Percentiles rank a stretch among this genome's conserved stretches.
Evolutionary conservation across 1,140 invertebrate genomes (phyloP).

Genomic region (Drosophila bocqueti): DNA sequence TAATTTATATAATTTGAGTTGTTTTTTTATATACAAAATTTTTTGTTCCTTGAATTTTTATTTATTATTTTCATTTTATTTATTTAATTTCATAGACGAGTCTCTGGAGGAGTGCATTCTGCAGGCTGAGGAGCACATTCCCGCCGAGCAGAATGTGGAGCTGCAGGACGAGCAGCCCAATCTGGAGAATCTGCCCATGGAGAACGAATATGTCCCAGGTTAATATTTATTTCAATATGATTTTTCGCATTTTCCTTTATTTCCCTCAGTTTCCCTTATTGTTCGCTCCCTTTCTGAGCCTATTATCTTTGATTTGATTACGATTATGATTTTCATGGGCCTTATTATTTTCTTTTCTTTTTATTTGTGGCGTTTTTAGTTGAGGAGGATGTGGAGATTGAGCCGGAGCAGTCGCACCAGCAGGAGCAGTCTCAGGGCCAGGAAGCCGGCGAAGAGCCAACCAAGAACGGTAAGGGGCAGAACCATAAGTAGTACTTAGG

Average conservation of each 20-base stretch:
- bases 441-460: slow-evolving; percentile 28
- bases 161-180: slow-evolving; percentile 79
- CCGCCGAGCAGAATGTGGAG: slow-evolving; percentile 85
- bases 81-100: slow-evolving; percentile 85
- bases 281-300: slow-evolving; percentile 3
- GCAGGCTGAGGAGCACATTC: slow-evolving; percentile 86
- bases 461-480: slow-evolving; percentile 84
- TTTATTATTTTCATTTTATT: slow-evolving; percentile 20
- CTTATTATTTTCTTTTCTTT: slow-evolving; percentile 31
- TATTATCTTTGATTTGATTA: slow-evolving; percentile 55
- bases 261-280: not conserved
- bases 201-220: slow-evolving; percentile 79
- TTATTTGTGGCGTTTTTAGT: slow-evolving; percentile 56
- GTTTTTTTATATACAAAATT: slow-evolving; percentile 13
- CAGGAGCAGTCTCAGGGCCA: slow-evolving; percentile 48
- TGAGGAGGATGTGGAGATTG: slow-evolving; percentile 63
- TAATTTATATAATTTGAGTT: slow-evolving; percentile 15
- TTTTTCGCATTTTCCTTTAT: not conserved
- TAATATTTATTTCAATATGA: slow-evolving; percentile 46
- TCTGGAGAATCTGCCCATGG: slow-evolving; percentile 68
- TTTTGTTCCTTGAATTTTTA: slow-evolving; percentile 24
- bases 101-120: slow-evolving; percentile 87
- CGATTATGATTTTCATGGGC: slow-evolving; percentile 44
- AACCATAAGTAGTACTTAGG: slow-evolving; percentile 59
- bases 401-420: slow-evolving; percentile 43